phyloP scores from a whole-genome alignment of 1,140 invertebrate species.

The Hormaphis cornu region DNA sequence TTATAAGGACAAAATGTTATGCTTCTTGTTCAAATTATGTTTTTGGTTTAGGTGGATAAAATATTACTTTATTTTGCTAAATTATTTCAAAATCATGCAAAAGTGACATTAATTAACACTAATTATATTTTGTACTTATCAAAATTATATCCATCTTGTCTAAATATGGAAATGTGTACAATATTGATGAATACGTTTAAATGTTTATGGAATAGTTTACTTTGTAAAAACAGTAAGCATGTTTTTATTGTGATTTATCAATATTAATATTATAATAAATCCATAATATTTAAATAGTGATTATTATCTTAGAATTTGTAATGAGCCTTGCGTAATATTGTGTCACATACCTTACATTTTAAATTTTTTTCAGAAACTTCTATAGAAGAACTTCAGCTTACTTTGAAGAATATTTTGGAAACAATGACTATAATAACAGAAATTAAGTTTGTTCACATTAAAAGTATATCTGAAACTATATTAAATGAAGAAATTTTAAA shows the following conservation, averaged over 20 bases:
- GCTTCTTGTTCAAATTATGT: neutral
- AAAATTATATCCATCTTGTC: slow-evolving; percentile 2
- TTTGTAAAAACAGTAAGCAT: neutral
- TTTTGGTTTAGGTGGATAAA: slow-evolving; percentile 13
- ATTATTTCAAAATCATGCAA: neutral
- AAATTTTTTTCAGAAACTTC: neutral
- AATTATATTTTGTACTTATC: neutral
- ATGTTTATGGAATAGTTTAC: neutral
- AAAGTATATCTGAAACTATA: slow-evolving; percentile 10
- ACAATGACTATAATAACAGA: neutral
- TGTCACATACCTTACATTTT: neutral
- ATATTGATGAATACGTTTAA: slow-evolving; percentile 7
- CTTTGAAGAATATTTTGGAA: neutral
- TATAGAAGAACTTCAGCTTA: neutral
- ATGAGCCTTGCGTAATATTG: neutral
- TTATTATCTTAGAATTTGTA: neutral
- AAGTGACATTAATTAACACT: neutral
- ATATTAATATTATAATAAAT: neutral
- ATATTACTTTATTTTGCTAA: neutral
- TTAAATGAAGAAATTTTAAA: neutral
- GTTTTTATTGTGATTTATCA: neutral
- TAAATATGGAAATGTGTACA: neutral
- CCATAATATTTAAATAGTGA: neutral
- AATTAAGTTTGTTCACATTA: neutral
- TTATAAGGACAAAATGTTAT: neutral